These are phyloP conservation scores for Rhinolophus sinicus DNA, from an alignment of 2,113 vertebrate species.

Conservation along the genomic window DNA sequence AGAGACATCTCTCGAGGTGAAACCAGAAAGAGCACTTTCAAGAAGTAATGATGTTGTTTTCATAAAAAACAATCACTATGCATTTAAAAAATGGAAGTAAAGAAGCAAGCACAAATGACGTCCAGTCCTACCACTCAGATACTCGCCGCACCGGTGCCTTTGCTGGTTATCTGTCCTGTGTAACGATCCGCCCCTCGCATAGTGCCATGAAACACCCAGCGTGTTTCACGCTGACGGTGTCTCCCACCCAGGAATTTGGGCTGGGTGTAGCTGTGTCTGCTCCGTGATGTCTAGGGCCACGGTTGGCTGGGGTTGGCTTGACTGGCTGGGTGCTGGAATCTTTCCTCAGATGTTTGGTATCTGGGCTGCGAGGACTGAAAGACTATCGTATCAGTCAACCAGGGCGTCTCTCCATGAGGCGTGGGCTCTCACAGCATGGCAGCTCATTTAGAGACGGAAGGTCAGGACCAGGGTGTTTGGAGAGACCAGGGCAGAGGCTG, in stretches of 20 bases:
- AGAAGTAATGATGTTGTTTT: not conserved
- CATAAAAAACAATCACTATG: accelerated
- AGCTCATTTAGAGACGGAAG: too few relatives aligned
- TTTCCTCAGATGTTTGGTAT: not conserved
- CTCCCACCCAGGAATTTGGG: not conserved
- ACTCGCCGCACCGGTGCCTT: accelerated
- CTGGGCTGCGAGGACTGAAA: too few relatives aligned
- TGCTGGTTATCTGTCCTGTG: accelerated
- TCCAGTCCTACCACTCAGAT: accelerated
- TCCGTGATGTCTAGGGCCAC: accelerated
- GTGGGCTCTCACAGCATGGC: accelerated
- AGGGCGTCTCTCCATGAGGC: not conserved
- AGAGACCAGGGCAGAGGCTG: accelerated
- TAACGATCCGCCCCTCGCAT: not conserved
- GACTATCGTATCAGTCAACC: too few relatives aligned
- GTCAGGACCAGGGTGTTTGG: accelerated
- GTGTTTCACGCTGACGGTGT: accelerated
- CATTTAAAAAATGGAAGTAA: not conserved
- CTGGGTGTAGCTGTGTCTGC: accelerated
- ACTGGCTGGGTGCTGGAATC: accelerated
- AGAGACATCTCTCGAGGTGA: accelerated
- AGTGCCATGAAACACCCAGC: accelerated
- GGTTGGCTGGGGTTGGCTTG: not conserved
- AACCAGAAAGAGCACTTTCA: not conserved
- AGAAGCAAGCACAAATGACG: not conserved